Base-by-base conservation (phyloP, 2,797 vertebrate species). In the Channallabes apus region DNA sequence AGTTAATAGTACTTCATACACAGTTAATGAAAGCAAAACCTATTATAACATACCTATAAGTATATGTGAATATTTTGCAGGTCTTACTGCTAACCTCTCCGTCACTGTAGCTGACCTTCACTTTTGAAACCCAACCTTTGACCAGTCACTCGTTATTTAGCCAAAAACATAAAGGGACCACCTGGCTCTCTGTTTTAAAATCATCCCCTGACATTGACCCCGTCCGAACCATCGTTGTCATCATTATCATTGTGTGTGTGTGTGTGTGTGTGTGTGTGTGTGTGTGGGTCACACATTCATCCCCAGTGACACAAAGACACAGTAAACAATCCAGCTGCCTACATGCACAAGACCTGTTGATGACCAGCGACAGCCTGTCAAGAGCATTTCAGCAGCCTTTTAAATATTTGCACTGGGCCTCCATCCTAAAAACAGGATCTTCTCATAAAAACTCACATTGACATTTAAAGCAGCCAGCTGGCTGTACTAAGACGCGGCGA, bases 361-460 rank as follows among this genome's bases (percentile, higher is more conserved):
- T 58, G 46, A 77, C 67, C 22, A 75, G 82, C n/a, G 88, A 62
- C 32, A 85, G 91, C 86, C 86, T 51, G 87, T 89, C 85, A 81
- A 69, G 90, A 89, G 84, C 83, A 89, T 91, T 90, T 92, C 86
- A 88, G 91, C 67, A 85, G 88, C 87, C 82, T 88, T 86, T 92
- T 88, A 93, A 93, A 92, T 88, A 87, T 65, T 87, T 86, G 69
- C 51, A n/a, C 82, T 89, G 89, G 88, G 64, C 77, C 92, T 92
- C 92, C 88, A 89, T 87, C 67, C 69, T 41, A 87, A 90, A 91
- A 79, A 79, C 58, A 7, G 86, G 86, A 88, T 91, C 88, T 7
- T 3, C 67, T 72, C 82, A 83, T 91, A 91, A 93, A 92, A 85
- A 71, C 22, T 62, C 81, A 82, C 80, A 69, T 12, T 65, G 80